These are phyloP conservation scores for Drosophila nr. medialis DNA, from an alignment of 2,888 invertebrate genomes.

Conservation along the genomic window DNA sequence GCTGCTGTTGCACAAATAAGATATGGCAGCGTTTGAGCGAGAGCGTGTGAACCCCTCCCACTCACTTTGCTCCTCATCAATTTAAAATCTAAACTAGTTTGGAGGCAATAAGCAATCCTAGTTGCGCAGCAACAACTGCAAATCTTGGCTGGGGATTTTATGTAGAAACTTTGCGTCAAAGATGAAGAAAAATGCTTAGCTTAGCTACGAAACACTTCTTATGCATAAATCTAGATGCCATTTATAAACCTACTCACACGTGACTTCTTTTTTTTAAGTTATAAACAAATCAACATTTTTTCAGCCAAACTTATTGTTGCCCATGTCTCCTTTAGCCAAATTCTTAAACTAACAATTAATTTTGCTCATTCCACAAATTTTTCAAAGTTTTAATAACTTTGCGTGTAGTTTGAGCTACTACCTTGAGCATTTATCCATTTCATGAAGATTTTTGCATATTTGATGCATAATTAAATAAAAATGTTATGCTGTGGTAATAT, in stretches of 20 bases:
- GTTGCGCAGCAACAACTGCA: constrained; percentile 2
- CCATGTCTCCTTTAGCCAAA: background rate
- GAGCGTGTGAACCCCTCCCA: background rate
- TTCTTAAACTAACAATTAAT: background rate
- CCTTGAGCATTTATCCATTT: background rate
- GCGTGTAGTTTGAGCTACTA: background rate
- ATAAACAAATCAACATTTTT: background rate
- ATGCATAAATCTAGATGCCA: background rate
- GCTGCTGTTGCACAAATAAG: constrained; percentile 33
- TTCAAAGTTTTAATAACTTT: constrained; percentile 14
- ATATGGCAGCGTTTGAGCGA: constrained; percentile 16
- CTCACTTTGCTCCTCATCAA: constrained; percentile 16
- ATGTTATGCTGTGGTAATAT: constrained; percentile 22
- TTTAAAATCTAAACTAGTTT: constrained; percentile 40
- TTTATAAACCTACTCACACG: background rate
- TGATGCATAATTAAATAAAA: constrained; percentile 19
- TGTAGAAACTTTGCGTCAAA: background rate
- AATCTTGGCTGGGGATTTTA: constrained; percentile 8
- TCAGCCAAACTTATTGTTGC: background rate
- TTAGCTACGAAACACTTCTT: background rate
- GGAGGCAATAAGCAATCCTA: constrained; percentile 18
- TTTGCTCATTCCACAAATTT: background rate
- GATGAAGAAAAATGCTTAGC: background rate
- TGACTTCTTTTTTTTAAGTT: background rate
- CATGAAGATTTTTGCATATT: constrained; percentile 9